Evolutionary conservation across 2,113 vertebrate genomes (phyloP).

Genomic region (Sprattus sprattus): DNA sequence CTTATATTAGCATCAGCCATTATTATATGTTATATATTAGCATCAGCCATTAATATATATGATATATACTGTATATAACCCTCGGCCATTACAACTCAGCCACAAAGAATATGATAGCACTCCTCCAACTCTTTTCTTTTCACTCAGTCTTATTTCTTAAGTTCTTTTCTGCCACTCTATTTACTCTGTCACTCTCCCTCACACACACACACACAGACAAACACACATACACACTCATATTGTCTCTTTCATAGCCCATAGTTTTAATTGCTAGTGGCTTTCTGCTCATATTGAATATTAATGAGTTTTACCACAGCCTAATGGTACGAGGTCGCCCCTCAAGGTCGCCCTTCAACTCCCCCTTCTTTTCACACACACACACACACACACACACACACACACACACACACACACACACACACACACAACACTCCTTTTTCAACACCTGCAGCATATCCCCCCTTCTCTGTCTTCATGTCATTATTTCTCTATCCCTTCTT

Average conservation of each 20-base stretch:
- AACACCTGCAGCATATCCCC: no score
- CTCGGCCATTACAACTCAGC: not conserved
- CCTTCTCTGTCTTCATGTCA: no score
- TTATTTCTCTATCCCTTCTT: no score
- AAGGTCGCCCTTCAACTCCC: not conserved
- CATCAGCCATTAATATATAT: no score
- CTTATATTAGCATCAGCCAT: no score
- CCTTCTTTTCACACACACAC: not conserved
- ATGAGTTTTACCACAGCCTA: not conserved
- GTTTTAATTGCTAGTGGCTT: not conserved
- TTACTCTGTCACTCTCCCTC: not conserved
- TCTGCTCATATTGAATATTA: not conserved
- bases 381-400: not conserved
- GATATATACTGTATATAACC: no score
- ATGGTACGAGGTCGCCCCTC: not conserved
- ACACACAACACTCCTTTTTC: not conserved
- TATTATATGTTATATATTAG: no score
- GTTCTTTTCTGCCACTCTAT: not conserved
- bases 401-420: slow-evolving; percentile 8
- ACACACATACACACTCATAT: not conserved
- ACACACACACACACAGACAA: not conserved
- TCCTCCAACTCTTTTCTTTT: no score
- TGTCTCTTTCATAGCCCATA: not conserved
- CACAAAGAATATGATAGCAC: not conserved
- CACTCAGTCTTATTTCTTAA: no score